Conservation (phyloP, 2,797 vertebrate species). For the Babyrousa celebensis region DNA sequence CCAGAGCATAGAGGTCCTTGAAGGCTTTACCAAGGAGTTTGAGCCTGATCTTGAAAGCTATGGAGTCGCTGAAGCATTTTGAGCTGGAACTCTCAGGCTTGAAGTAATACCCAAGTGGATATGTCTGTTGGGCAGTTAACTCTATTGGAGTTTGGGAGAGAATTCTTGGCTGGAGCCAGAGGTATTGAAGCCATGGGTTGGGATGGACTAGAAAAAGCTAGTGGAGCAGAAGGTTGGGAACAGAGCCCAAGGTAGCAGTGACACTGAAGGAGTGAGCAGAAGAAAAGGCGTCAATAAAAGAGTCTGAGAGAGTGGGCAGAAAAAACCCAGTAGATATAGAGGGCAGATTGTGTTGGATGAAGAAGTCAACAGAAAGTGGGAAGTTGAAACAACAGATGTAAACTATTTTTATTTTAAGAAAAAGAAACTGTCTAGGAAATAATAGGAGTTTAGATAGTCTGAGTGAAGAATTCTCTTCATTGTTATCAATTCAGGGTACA, state of each 20-base stretch:
- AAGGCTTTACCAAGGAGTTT: constrained; percentile 6
- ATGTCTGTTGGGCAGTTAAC: neutral
- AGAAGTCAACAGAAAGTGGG: neutral
- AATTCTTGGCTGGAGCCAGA: constrained; percentile 15
- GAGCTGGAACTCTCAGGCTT: neutral
- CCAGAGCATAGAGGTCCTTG: neutral
- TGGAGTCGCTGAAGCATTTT: neutral
- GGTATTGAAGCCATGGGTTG: neutral
- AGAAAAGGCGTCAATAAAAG: neutral
- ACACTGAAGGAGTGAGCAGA: neutral
- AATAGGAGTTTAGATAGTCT: constrained; percentile 42
- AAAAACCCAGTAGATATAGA: neutral
- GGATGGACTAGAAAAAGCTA: neutral
- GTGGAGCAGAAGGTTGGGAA: neutral
- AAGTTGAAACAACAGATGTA: constrained; percentile 29
- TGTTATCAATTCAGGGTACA: neutral
- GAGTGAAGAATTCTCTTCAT: constrained; percentile 22
- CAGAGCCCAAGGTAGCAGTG: neutral
- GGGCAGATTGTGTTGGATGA: neutral
- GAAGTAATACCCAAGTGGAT: neutral
- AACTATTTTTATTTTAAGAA: constrained; percentile 42
- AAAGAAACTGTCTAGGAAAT: constrained; percentile 26
- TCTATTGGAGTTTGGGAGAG: neutral
- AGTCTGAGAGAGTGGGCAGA: neutral
- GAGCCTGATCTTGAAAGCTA: constrained; percentile 31